phyloP scores from a whole-genome alignment of 2,888 invertebrate species.

The Zonitis immaculata region DNA sequence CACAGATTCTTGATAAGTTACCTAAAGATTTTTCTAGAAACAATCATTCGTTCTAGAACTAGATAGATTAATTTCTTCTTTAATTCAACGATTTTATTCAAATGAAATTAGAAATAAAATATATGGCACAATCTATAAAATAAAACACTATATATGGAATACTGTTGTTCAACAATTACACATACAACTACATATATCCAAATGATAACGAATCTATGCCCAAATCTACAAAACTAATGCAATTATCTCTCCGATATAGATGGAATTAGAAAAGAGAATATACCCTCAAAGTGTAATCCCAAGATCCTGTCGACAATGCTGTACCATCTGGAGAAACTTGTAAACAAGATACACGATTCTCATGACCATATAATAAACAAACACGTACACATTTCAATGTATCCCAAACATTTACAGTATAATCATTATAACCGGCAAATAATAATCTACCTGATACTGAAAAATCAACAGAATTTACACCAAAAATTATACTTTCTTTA shows the following conservation, averaged over 20 bases:
- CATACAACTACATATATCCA: background rate
- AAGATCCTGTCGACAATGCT: slow-evolving; percentile 93
- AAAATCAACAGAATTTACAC: slow-evolving; percentile 96
- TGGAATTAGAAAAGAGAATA: slow-evolving; percentile 15
- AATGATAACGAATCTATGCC: slow-evolving; percentile 38
- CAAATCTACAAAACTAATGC: slow-evolving; percentile 33
- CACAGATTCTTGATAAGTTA: background rate
- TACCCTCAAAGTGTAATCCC: slow-evolving; percentile 90
- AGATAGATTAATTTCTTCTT: too few relatives aligned
- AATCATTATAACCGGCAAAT: slow-evolving; percentile 98
- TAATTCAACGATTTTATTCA: too few relatives aligned
- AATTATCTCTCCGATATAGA: background rate
- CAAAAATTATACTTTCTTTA: slow-evolving; percentile 97
- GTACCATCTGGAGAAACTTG: slow-evolving; percentile 97
- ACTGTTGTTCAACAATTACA: background rate
- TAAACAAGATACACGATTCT: slow-evolving; percentile 88
- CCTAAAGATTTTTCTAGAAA: too few relatives aligned
- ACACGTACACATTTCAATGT: slow-evolving; percentile 89
- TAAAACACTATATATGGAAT: background rate
- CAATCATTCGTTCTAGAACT: too few relatives aligned
- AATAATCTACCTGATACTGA: slow-evolving; percentile 87
- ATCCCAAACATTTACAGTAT: slow-evolving; percentile 98
- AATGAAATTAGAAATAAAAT: too few relatives aligned
- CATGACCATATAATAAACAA: slow-evolving; percentile 90
- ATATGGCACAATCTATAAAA: slow-evolving; percentile 1